Conservation (phyloP, 2,888 invertebrate species). For the Nudaria mundana region DNA sequence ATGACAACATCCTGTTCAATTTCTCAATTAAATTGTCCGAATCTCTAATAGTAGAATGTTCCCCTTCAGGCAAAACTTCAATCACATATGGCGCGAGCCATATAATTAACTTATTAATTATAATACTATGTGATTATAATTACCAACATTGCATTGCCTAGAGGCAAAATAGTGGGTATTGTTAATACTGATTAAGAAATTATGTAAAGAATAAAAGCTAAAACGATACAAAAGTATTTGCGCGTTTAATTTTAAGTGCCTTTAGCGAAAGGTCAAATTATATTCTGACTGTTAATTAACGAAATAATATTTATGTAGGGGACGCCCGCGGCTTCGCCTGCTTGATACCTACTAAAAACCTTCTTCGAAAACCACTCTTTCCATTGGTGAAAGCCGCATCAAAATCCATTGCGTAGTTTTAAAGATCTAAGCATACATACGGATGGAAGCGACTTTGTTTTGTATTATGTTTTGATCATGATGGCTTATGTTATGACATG, state of each 20-base stretch:
- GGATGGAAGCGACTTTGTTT: no score
- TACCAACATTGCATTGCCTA: conserved; percentile 13
- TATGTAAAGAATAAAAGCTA: conserved; percentile 16
- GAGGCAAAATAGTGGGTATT: conserved; percentile 7
- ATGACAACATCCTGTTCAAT: conserved; percentile 18
- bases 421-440: no score
- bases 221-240: conserved; percentile 12
- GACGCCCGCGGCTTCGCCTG: no score
- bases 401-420: no score
- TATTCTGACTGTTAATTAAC: background rate
- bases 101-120: conserved; percentile 18
- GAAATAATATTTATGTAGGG: background rate
- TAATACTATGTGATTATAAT: conserved; percentile 6
- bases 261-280: conserved; percentile 2
- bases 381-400: no score
- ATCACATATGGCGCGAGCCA: conserved; percentile 12
- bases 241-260: conserved; percentile 3
- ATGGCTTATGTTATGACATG: no score
- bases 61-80: conserved; percentile 16
- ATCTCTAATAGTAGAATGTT: conserved; percentile 12
- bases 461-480: no score
- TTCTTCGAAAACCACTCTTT: no score
- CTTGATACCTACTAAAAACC: no score
- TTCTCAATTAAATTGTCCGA: background rate
- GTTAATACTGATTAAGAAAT: conserved; percentile 17